phyloP scores from a whole-genome alignment of 2,797 vertebrate species.

The Sebastes steindachneri region DNA sequence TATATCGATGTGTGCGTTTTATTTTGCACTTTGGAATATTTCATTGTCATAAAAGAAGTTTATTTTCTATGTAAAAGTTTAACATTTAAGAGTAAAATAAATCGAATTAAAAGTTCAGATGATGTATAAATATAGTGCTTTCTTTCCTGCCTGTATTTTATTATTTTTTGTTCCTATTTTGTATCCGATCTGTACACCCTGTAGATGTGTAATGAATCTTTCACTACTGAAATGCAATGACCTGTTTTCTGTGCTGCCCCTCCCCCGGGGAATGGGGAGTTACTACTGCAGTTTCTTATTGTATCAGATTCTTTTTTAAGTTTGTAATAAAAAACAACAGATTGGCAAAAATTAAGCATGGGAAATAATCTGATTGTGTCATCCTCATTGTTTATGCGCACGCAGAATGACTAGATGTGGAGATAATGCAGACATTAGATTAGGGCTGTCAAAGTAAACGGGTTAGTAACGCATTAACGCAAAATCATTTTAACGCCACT shows the following conservation, averaged over 20 bases:
- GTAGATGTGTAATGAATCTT: slow-evolving; percentile 80
- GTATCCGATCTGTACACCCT: slow-evolving; percentile 81
- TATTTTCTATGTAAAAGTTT: slow-evolving; percentile 82
- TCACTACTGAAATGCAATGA: slow-evolving; percentile 86
- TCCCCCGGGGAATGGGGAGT: slow-evolving; percentile 74
- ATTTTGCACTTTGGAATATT: slow-evolving; percentile 82
- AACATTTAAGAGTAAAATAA: slow-evolving; percentile 74
- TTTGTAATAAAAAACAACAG: slow-evolving; percentile 98
- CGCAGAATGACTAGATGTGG: not conserved
- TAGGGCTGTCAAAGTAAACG: too few relatives aligned
- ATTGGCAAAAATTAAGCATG: slow-evolving; percentile 79
- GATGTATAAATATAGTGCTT: slow-evolving; percentile 75
- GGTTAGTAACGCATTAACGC: too few relatives aligned
- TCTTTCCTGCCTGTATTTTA: slow-evolving; percentile 81
- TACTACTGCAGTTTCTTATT: slow-evolving; percentile 96
- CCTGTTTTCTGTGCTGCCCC: slow-evolving; percentile 84
- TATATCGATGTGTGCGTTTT: slow-evolving; percentile 74
- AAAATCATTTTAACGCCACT: too few relatives aligned
- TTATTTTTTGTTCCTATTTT: slow-evolving; percentile 79
- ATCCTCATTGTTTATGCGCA: slow-evolving; percentile 42
- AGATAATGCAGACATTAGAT: not conserved
- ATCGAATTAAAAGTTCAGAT: slow-evolving; percentile 72
- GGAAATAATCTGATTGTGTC: slow-evolving; percentile 64
- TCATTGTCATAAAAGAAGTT: slow-evolving; percentile 80
- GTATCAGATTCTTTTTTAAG: slow-evolving; percentile 97